Evolutionary conservation across 2,113 vertebrate species (phyloP).

Genomic region (Hucho hucho): DNA sequence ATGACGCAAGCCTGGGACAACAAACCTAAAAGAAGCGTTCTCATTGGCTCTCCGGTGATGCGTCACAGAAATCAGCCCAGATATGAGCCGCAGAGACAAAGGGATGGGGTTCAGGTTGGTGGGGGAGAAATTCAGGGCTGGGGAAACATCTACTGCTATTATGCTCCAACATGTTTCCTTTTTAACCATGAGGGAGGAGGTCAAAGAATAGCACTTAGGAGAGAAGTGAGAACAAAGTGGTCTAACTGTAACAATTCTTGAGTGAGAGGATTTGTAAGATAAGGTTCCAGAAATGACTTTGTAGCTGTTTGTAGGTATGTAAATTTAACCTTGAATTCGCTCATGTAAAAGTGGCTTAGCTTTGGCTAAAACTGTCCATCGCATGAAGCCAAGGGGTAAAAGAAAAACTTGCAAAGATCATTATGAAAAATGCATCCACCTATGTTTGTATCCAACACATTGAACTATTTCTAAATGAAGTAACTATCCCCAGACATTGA

Average conservation of each 20-base stretch:
- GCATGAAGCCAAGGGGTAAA: neutral
- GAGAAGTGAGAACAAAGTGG: neutral
- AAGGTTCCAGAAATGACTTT: neutral
- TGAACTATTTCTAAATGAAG: slow-evolving; percentile 6
- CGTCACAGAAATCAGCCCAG: slow-evolving; percentile 50
- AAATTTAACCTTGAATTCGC: neutral
- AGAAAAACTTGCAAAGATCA: neutral
- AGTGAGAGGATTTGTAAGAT: too few relatives aligned
- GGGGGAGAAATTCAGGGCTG: slow-evolving; percentile 6
- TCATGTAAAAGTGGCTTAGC: neutral
- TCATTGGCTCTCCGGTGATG: slow-evolving; percentile 56
- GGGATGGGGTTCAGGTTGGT: slow-evolving; percentile 22
- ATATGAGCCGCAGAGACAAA: slow-evolving; percentile 51
- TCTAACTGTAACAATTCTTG: too few relatives aligned
- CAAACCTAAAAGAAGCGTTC: slow-evolving; percentile 18
- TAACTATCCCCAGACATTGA: neutral
- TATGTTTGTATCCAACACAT: neutral
- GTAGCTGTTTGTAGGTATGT: neutral
- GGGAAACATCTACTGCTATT: neutral
- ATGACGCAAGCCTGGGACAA: slow-evolving; percentile 34
- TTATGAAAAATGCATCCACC: too few relatives aligned
- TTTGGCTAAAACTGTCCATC: too few relatives aligned
- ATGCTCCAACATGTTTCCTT: neutral
- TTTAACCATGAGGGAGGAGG: neutral
- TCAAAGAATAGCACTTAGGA: neutral